Percentiles rank a stretch among this genome's conserved stretches.
phyloP scores from a whole-genome alignment of 53 echinoderm and acorn worm species.

The Glandiceps talaboti region DNA sequence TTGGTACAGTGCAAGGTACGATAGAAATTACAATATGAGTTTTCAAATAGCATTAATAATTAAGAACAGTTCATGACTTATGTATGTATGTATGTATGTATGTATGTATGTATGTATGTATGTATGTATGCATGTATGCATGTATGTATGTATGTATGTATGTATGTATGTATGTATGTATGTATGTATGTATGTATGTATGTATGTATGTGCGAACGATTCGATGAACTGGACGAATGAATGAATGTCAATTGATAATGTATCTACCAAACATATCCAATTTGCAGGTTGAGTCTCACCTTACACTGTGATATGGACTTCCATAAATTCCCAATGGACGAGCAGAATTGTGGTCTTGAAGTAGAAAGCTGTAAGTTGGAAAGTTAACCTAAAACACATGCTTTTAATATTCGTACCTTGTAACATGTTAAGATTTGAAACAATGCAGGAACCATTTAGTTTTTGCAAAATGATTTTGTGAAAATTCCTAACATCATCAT shows the following conservation, averaged over 20 bases:
- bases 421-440: too few species aligned
- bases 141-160: background rate
- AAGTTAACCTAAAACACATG: too few species aligned
- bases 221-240: background rate
- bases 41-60: too few species aligned
- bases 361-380: slow-evolving; percentile 59
- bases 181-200: background rate
- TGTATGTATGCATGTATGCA: background rate
- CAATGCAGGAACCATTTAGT: too few species aligned
- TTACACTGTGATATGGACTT: slow-evolving; percentile 78
- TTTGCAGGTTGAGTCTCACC: slow-evolving; percentile 48
- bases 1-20: slow-evolving; percentile 33
- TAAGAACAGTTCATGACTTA: slow-evolving; percentile 24
- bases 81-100: background rate
- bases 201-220: background rate
- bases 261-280: too few species aligned
- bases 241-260: too few species aligned
- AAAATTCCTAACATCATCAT: too few species aligned
- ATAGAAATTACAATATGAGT: too few species aligned
- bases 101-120: background rate
- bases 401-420: too few species aligned
- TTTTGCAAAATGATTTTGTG: too few species aligned
- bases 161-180: background rate
- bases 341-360: slow-evolving; percentile 56
- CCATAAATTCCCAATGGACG: slow-evolving; percentile 66